Evolutionary conservation across 2,888 invertebrate genomes (phyloP).

Genomic region (Rhopalosiphum nymphaeae): DNA sequence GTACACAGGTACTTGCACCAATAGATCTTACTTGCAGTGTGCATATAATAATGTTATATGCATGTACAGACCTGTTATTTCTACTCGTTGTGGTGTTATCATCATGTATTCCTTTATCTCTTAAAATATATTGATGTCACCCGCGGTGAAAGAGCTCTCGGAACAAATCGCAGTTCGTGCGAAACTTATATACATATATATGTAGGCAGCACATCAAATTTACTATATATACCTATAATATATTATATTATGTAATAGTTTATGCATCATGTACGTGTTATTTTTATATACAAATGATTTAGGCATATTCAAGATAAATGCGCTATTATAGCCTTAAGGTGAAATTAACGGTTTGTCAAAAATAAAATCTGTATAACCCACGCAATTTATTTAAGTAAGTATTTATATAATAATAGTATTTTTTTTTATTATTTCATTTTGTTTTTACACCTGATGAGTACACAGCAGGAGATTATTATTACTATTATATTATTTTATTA

Average conservation of each 20-base stretch:
- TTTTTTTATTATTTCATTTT: not conserved
- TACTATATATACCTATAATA: not conserved
- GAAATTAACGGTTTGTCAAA: not conserved
- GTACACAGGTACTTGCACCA: not conserved
- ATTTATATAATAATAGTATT: not conserved
- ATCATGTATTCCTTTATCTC: not conserved
- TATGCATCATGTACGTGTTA: not conserved
- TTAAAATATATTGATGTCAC: not conserved
- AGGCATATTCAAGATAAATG: not conserved
- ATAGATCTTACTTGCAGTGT: not conserved
- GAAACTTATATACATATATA: not conserved
- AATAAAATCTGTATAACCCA: not conserved
- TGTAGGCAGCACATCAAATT: not conserved
- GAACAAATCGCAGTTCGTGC: slow-evolving; percentile 37
- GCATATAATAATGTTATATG: not conserved
- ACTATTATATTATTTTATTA: slow-evolving; percentile 35
- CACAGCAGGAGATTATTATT: slow-evolving; percentile 25
- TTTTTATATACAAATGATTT: not conserved
- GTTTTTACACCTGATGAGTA: not conserved
- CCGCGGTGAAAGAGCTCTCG: not conserved
- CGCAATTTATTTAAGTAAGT: not conserved
- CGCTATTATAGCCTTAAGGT: not conserved
- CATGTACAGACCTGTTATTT: not conserved
- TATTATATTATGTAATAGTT: not conserved
- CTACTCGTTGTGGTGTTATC: not conserved